Evolutionary conservation across 2,113 vertebrate genomes (phyloP), one percentile per base, ranked within the genome.

Genomic region (Micronycteris hirsuta): DNA sequence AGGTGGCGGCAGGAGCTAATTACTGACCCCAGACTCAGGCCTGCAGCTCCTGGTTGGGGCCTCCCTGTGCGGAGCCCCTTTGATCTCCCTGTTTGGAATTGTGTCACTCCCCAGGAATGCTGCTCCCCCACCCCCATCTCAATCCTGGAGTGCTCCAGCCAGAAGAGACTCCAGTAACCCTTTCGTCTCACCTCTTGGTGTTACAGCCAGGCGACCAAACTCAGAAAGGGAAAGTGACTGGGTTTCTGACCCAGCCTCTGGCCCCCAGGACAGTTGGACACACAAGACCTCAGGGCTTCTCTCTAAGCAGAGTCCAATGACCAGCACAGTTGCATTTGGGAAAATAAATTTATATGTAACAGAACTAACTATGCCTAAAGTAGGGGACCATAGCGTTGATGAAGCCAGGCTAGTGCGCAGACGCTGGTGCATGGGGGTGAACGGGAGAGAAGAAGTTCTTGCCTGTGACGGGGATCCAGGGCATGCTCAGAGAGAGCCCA

Each of bases 51-150:
- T 38, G 96, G 95, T 77, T 87, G 71, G 56, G 94, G 95, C 96
- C 96, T 94, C 80, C 88, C 93, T 81, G 52, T 17, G 16, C 43
- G 15, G 73, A 85, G 87, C 68, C 88, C 93, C 92, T 98, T 97
- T 98, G 97, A 97, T 97, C 97, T 96, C 77, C 43, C 31, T n/a
- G 90, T 95, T 97, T 83, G 94, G 97, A 86, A 96, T 98, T 97
- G 97, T 96, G 96, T 98, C 97, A 97, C 93, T 91, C 93, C 91
- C 81, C 94, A 97, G 97, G 97, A 97, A 98, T 97, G 96, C 61
- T 24, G 80, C 49, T 49, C 86, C 91, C 92, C 86, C 28, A 52
- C 90, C 96, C 41, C 93, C 83, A 41, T 10, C 96, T 83, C 95
- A 54, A 19, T 68, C 96, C 87, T 36, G 26, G 84, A 52, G 58